Evolutionary conservation across 2,888 invertebrate species (phyloP), one percentile per base, ranked within the genome.

Genomic region (Dolichomitus sp.): DNA sequence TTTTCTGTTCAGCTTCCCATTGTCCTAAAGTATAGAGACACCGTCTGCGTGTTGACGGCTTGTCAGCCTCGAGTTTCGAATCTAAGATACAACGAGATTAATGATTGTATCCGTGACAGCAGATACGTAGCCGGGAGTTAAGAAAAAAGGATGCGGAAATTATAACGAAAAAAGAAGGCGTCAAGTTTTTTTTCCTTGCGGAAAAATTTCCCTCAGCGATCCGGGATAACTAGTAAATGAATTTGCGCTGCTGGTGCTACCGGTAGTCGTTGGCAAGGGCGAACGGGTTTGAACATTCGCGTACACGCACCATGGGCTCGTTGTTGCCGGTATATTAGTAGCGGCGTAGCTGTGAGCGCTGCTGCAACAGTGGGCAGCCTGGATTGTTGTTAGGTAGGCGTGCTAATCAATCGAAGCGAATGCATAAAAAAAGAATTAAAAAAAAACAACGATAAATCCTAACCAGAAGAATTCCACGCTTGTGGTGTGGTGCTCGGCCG

Each of bases 321-420:
- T 59, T 61, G 68, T 59, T 50, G 65, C 69, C 65, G 59, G 74
- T 63, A 61, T 17, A 33, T 59, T 19, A 37, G 61, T 61, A 7
- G 19, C n/a, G 30, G n/a, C 33, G 33, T 17, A 30, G 66, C 50
- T 42, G 19, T 48, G 52, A 40, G n/a, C 40, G 73, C n/a, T 74
- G 6, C 45, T 45, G 45, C 40, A 27, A 33, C 68, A 77, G 81
- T 77, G 81, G 77, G 81, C 72, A 54, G 77, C 52, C 17, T 37
- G 77, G 81, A 81, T 77, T 81, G 81, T 69, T 63, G 73, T 73
- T 73, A 33, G 42, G 72, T 77, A 77, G 77, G 81, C 81, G 73
- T 73, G 65, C 66, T 37, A 37, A 76, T 74, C 50, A 27, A 40
- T 65, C 57, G 50, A 19, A 40, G 40, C 50, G 57, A 72, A 50